phyloP scores from a whole-genome alignment of 2,888 invertebrate genomes.

The Allacma fusca region DNA sequence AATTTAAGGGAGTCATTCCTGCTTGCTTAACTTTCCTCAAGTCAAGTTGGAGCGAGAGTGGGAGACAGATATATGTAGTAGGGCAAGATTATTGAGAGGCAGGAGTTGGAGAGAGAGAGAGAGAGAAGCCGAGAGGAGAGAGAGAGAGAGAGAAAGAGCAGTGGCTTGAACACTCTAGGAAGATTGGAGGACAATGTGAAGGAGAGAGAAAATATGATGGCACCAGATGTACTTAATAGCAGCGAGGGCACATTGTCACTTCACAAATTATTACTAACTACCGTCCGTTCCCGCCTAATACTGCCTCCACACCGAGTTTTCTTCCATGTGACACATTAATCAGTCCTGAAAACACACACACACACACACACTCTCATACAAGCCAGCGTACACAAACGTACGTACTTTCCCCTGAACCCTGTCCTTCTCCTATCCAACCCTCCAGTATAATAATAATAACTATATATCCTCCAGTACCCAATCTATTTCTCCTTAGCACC shows the following conservation, averaged over 20 bases:
- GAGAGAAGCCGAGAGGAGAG: conserved; percentile 11
- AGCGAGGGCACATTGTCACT: conserved; percentile 51
- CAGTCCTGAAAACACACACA: conserved; percentile 39
- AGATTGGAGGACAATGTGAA: conserved; percentile 40
- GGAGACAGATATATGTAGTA: not conserved
- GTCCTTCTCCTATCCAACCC: not conserved
- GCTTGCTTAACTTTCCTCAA: not conserved
- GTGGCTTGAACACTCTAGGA: conserved; percentile 16
- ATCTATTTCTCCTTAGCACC: not conserved
- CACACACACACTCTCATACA: not conserved
- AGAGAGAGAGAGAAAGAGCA: not conserved
- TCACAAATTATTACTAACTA: conserved; percentile 53
- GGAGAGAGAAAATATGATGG: conserved; percentile 49
- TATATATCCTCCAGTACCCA: not conserved
- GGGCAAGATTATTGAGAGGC: conserved; percentile 31
- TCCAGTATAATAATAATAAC: not conserved
- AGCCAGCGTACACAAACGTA: not conserved
- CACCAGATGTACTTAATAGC: conserved; percentile 53
- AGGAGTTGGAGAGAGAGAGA: conserved; percentile 36
- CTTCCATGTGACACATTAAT: conserved; percentile 52
- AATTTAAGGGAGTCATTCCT: conserved; percentile 8
- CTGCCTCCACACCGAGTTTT: conserved; percentile 28
- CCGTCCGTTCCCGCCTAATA: conserved; percentile 41
- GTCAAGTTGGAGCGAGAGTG: conserved; percentile 13
- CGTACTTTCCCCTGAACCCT: not conserved